Evolutionary conservation across 2,113 vertebrate species (phyloP).

Genomic region (Galbula dea): DNA sequence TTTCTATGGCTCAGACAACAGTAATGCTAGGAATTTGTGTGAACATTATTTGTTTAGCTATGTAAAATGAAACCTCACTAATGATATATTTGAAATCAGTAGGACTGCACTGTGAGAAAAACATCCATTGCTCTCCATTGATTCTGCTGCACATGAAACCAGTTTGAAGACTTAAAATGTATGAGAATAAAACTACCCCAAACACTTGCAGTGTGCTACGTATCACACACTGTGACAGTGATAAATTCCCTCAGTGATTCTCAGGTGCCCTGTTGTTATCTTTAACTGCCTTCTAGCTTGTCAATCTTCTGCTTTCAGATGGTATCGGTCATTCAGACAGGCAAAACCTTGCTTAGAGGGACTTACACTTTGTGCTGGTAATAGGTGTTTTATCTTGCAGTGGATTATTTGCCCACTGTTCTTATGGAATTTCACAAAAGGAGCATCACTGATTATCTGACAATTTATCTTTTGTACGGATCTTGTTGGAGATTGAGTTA

Average conservation of each 20-base stretch:
- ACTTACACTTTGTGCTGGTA: conserved; percentile 64
- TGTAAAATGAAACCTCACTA: neutral
- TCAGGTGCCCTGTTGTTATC: conserved; percentile 69
- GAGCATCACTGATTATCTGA: conserved; percentile 66
- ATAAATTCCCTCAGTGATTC: conserved; percentile 67
- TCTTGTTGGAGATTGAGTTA: conserved; percentile 65
- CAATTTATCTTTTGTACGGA: conserved; percentile 62
- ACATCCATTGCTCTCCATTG: neutral
- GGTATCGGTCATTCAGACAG: conserved; percentile 63
- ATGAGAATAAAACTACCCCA: neutral
- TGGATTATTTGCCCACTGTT: conserved; percentile 62
- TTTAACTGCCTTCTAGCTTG: conserved; percentile 65
- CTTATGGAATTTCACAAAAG: conserved; percentile 50
- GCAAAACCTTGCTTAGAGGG: conserved; percentile 65
- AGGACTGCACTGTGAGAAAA: neutral
- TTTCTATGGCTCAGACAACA: neutral
- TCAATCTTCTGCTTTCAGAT: conserved; percentile 69
- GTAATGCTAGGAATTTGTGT: neutral
- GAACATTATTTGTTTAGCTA: neutral
- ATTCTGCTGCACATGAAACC: neutral
- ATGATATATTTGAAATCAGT: neutral
- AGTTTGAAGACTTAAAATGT: neutral
- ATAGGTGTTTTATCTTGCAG: conserved; percentile 66
- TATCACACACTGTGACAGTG: conserved; percentile 58
- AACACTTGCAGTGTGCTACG: conserved; percentile 10